These are phyloP conservation scores for Peromyscus californicus DNA, from an alignment of 2,113 vertebrate genomes.

Conservation along the genomic window DNA sequence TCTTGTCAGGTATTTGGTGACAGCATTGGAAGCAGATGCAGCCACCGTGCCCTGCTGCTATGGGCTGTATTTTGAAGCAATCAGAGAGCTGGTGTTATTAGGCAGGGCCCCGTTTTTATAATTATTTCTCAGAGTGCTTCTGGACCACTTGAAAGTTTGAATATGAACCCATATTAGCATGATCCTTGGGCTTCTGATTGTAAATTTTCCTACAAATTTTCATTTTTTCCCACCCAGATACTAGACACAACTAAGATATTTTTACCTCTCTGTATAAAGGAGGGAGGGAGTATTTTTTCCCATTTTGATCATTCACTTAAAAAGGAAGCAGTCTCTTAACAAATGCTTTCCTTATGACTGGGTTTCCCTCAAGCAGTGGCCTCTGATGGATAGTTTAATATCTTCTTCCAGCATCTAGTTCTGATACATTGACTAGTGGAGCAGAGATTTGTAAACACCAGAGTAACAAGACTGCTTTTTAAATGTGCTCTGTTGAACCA, in stretches of 20 bases:
- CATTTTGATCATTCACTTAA: background rate
- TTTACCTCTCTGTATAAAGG: background rate
- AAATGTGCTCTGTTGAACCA: background rate
- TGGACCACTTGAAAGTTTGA: background rate
- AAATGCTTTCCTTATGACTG: background rate
- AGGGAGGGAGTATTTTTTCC: background rate
- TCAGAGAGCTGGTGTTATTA: background rate
- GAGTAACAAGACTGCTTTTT: background rate
- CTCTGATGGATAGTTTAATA: conserved; percentile 58
- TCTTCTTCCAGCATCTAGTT: background rate
- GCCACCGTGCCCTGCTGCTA: background rate
- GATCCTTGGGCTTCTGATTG: background rate
- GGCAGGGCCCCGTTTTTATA: background rate
- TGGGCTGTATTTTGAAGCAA: background rate
- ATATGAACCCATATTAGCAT: background rate
- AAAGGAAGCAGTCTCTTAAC: background rate
- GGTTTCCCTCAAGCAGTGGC: conserved; percentile 31
- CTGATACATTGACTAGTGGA: background rate
- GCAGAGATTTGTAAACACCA: conserved; percentile 3
- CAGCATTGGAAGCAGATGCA: background rate
- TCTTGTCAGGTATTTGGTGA: background rate
- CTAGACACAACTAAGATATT: background rate
- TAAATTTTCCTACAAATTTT: background rate
- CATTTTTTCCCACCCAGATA: background rate
- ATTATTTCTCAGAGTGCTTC: background rate